These are phyloP conservation scores for Pseudois nayaur DNA, from an alignment of 2,113 vertebrate genomes.

Conservation along the genomic window DNA sequence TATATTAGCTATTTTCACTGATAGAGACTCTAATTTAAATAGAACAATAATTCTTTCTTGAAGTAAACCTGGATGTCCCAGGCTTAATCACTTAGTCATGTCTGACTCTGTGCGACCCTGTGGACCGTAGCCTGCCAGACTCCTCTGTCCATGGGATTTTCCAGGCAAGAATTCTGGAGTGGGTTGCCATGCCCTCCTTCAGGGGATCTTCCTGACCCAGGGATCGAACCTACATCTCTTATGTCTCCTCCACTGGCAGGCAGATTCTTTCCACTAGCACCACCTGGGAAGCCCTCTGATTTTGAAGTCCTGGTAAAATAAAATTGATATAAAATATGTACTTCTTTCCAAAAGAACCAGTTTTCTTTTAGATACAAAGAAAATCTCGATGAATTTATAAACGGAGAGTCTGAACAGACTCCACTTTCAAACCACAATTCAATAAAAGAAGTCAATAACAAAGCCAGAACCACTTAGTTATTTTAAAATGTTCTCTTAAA, in stretches of 20 bases:
- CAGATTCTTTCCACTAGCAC: neutral
- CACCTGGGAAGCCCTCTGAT: neutral
- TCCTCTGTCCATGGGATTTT: neutral
- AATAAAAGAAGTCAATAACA: constrained; percentile 19
- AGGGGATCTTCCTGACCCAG: neutral
- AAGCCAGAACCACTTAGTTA: neutral
- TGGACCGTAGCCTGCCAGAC: neutral
- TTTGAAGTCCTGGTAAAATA: neutral
- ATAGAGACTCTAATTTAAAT: neutral
- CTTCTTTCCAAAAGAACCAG: neutral
- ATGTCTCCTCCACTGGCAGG: neutral
- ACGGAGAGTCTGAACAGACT: constrained; percentile 1
- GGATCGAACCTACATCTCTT: neutral
- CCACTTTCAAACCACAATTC: constrained; percentile 13
- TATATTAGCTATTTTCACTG: neutral
- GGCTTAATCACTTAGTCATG: neutral
- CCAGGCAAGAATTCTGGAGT: neutral
- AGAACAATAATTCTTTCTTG: neutral
- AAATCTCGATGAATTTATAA: neutral
- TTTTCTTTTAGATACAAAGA: constrained; percentile 23
- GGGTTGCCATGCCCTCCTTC: neutral
- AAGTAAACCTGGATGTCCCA: neutral
- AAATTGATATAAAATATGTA: neutral
- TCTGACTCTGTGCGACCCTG: neutral
- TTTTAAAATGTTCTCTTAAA: neutral